phyloP scores from a whole-genome alignment of 2,113 vertebrate genomes.

The Daphoenositta chrysoptera region DNA sequence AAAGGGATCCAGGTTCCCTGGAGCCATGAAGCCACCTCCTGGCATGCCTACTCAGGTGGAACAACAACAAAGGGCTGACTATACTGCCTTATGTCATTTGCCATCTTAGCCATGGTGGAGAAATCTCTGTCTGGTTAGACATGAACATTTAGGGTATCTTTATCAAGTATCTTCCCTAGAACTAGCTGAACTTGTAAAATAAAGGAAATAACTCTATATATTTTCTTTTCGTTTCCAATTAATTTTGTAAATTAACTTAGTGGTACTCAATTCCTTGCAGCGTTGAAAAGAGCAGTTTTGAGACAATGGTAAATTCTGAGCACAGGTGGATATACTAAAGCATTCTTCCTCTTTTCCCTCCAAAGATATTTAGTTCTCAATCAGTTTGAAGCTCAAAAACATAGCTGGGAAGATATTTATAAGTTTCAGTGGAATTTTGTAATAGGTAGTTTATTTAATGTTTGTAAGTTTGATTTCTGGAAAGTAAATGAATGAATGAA shows the following conservation, averaged over 20 bases:
- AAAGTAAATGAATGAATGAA: not conserved
- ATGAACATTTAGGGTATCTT: not conserved
- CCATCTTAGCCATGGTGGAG: not conserved
- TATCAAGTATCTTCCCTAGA: not conserved
- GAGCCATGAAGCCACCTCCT: not conserved
- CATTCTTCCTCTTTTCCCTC: not conserved
- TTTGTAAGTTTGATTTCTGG: not conserved
- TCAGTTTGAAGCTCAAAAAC: not conserved
- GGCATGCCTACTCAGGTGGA: not conserved
- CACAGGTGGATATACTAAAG: not conserved
- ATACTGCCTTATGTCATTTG: not conserved
- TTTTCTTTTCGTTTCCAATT: not conserved
- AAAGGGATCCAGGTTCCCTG: not conserved
- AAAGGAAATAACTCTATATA: not conserved
- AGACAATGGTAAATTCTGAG: not conserved
- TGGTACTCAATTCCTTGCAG: not conserved
- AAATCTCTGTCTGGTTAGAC: not conserved
- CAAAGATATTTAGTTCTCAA: not conserved
- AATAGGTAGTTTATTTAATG: not conserved
- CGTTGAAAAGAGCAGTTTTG: not conserved
- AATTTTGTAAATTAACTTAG: not conserved
- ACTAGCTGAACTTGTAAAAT: not conserved
- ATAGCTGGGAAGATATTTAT: not conserved
- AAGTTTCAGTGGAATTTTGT: not conserved
- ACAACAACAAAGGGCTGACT: not conserved